Conservation (phyloP, 2,888 invertebrate genomes). For the Nemoura dubitans region DNA sequence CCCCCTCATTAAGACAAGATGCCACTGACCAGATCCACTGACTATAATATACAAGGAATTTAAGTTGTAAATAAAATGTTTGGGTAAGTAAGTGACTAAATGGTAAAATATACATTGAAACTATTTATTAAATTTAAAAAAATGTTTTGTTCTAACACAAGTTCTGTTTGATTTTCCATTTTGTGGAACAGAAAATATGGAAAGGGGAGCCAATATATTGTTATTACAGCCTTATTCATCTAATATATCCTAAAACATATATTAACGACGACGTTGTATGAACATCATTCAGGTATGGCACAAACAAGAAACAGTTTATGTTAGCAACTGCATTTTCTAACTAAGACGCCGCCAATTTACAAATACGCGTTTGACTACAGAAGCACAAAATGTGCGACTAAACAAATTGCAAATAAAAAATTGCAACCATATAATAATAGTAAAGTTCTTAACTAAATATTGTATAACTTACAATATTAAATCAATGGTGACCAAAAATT, state of each 20-base stretch:
- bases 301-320: slow-evolving; percentile 23
- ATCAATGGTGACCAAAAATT: neutral
- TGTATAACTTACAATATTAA: neutral
- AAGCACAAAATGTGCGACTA: slow-evolving; percentile 1
- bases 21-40: too few species aligned
- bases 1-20: too few species aligned
- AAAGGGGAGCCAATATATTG: neutral
- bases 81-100: too few species aligned
- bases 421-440: neutral
- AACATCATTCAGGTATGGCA: slow-evolving; percentile 18
- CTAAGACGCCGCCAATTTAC: neutral
- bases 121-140: neutral
- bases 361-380: slow-evolving; percentile 2
- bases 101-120: too few species aligned
- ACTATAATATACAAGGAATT: too few species aligned
- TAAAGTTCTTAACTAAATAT: neutral
- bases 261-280: neutral
- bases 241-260: neutral
- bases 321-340: neutral
- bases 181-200: neutral
- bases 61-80: too few species aligned
- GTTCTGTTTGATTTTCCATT: neutral
- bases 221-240: neutral
- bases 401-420: slow-evolving; percentile 20
- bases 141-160: neutral